Percentiles rank a stretch among this genome's conserved stretches.
Evolutionary conservation across 2,888 invertebrate genomes (phyloP).

Genomic region (Proisotoma minuta): DNA sequence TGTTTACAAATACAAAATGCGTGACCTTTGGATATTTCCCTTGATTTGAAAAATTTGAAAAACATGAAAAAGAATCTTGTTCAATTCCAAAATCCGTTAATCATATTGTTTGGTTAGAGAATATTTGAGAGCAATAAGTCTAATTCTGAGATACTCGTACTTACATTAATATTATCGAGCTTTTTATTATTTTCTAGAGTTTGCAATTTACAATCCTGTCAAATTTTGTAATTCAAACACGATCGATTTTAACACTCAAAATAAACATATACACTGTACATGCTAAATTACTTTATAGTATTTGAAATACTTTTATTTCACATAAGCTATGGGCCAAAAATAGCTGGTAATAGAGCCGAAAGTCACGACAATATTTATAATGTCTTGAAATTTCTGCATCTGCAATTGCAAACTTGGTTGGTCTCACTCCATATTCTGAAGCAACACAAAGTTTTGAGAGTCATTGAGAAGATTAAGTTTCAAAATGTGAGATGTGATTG

Average conservation of each 20-base stretch:
- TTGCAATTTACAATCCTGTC: background rate
- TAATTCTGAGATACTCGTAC: too few relatives aligned
- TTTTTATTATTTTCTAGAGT: background rate
- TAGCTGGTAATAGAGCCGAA: too few relatives aligned
- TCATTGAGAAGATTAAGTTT: background rate
- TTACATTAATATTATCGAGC: too few relatives aligned
- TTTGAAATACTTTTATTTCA: too few relatives aligned
- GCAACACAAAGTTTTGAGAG: constrained; percentile 1
- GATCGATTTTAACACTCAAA: too few relatives aligned
- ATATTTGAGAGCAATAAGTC: too few relatives aligned
- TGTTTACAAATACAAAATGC: background rate
- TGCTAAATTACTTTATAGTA: too few relatives aligned
- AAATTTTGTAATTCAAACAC: background rate
- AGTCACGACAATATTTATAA: background rate
- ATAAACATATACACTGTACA: too few relatives aligned
- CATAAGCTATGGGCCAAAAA: too few relatives aligned
- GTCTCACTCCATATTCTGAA: background rate
- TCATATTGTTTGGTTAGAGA: constrained; percentile 26
- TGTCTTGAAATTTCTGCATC: background rate
- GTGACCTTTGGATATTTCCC: constrained; percentile 1
- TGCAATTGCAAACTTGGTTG: background rate
- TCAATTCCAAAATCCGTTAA: constrained; percentile 31
- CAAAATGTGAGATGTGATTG: constrained; percentile 14
- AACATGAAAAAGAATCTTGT: constrained; percentile 33
- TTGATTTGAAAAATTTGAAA: constrained; percentile 37